phyloP scores from a whole-genome alignment of 2,888 invertebrate species.

The Phyllotreta cruciferae region DNA sequence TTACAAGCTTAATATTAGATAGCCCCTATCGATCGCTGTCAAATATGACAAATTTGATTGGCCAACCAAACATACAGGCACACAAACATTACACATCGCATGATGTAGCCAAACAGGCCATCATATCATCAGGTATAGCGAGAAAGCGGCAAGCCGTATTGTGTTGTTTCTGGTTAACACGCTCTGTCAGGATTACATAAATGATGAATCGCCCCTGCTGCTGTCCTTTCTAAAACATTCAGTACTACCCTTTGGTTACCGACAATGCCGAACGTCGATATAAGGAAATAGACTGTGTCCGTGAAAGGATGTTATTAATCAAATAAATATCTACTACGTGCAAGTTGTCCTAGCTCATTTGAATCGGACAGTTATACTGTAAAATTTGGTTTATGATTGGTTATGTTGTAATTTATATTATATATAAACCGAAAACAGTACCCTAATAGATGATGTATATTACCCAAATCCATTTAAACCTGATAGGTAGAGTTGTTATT shows the following conservation, averaged over 20 bases:
- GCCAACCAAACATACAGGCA: neutral
- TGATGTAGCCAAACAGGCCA: slow-evolving; percentile 5
- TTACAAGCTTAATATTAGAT: no score
- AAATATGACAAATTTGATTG: neutral
- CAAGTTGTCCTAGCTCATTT: no score
- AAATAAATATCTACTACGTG: no score
- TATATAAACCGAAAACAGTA: neutral
- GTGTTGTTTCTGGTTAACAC: slow-evolving; percentile 9
- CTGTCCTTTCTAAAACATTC: slow-evolving; percentile 11
- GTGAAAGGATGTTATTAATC: no score
- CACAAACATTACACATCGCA: slow-evolving; percentile 11
- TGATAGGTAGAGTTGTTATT: slow-evolving; percentile 24
- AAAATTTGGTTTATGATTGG: no score
- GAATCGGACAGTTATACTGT: no score
- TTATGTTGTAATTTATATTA: no score
- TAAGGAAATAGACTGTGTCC: no score
- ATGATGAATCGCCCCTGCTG: slow-evolving; percentile 10
- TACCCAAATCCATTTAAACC: slow-evolving; percentile 25
- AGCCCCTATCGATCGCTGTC: neutral
- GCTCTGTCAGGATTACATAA: slow-evolving; percentile 10
- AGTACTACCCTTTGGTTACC: slow-evolving; percentile 10
- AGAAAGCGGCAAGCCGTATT: slow-evolving; percentile 8
- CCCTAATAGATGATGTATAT: slow-evolving; percentile 19
- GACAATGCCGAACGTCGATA: neutral
- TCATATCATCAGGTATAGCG: slow-evolving; percentile 13